Evolutionary conservation across 2,797 vertebrate species (phyloP).

Genomic region (Thalassophryne amazonica): DNA sequence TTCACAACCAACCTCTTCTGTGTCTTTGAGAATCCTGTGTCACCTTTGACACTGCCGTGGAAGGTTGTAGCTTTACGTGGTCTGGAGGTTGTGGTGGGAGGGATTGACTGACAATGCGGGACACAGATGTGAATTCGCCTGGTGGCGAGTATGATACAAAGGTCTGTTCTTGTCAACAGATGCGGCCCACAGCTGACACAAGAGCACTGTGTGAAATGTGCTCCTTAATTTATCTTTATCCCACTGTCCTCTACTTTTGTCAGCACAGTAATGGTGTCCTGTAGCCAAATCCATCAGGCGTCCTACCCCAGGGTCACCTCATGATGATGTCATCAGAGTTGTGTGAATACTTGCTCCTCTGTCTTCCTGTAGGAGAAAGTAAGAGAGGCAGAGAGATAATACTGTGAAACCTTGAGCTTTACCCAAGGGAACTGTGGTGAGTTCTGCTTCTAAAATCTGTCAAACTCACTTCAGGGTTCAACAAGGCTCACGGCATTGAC

Average conservation of each 20-base stretch:
- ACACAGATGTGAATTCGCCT: slow-evolving; percentile 55
- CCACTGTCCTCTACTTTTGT: slow-evolving; percentile 13
- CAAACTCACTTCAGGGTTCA: background rate
- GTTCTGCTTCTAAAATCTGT: too few relatives aligned
- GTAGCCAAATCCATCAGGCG: slow-evolving; percentile 33
- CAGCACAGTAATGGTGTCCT: background rate
- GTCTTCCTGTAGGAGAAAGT: background rate
- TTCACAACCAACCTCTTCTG: too few relatives aligned
- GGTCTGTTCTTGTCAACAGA: slow-evolving; percentile 28
- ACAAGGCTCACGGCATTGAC: background rate
- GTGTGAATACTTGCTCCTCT: background rate
- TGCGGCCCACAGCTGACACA: slow-evolving; percentile 25
- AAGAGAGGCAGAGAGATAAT: background rate
- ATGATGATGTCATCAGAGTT: background rate
- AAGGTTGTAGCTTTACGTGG: too few relatives aligned
- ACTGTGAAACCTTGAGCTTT: slow-evolving; percentile 2
- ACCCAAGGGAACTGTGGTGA: background rate
- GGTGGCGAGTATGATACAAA: slow-evolving; percentile 23
- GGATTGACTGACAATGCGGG: slow-evolving; percentile 48
- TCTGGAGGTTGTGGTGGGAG: background rate
- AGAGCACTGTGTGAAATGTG: slow-evolving; percentile 36
- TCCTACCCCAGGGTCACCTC: slow-evolving; percentile 16
- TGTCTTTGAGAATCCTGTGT: too few relatives aligned
- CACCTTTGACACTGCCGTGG: too few relatives aligned
- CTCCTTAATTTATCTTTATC: slow-evolving; percentile 51